Evolutionary conservation across 1,140 invertebrate genomes (phyloP).

Genomic region (Caligus rogercresseyi): DNA sequence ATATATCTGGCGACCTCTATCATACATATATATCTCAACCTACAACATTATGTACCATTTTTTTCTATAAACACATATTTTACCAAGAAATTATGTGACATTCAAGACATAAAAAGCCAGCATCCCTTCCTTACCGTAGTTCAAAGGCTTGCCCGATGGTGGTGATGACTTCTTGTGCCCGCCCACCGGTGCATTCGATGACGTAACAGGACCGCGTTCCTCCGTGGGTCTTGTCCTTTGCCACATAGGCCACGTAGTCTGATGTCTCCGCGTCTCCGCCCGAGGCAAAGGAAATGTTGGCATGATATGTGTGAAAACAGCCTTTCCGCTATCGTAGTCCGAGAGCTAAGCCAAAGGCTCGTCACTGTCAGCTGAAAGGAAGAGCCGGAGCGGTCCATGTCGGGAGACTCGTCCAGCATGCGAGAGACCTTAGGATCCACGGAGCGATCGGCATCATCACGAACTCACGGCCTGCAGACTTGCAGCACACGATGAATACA

Average conservation of each 20-base stretch:
- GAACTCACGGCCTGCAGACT: constrained; percentile 71
- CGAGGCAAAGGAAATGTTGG: constrained; percentile 88
- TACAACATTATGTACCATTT: no score
- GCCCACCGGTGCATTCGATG: constrained; percentile 74
- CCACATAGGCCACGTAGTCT: constrained; percentile 93
- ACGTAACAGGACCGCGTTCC: constrained; percentile 72
- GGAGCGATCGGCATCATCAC: constrained; percentile 65
- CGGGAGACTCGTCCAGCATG: constrained; percentile 63
- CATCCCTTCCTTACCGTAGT: constrained; percentile 48
- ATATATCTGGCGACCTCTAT: no score
- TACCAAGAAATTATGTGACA: no score
- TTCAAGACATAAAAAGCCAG: no score
- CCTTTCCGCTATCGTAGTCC: constrained; percentile 29
- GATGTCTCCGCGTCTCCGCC: constrained; percentile 84
- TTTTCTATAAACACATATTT: no score
- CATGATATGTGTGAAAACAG: constrained; percentile 86
- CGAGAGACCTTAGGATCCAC: constrained; percentile 59
- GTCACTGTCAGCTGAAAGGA: constrained; percentile 84
- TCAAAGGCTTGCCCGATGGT: constrained; percentile 97
- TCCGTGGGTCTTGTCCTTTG: constrained; percentile 72
- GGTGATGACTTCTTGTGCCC: constrained; percentile 88
- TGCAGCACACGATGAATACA: constrained; percentile 90
- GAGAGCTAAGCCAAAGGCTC: constrained; percentile 61
- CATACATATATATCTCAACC: no score
- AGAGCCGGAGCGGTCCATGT: constrained; percentile 75